Percentiles rank a stretch among this genome's conserved stretches.
Evolutionary conservation across 2,113 vertebrate species (phyloP).

Genomic region (Lophius piscatorius): DNA sequence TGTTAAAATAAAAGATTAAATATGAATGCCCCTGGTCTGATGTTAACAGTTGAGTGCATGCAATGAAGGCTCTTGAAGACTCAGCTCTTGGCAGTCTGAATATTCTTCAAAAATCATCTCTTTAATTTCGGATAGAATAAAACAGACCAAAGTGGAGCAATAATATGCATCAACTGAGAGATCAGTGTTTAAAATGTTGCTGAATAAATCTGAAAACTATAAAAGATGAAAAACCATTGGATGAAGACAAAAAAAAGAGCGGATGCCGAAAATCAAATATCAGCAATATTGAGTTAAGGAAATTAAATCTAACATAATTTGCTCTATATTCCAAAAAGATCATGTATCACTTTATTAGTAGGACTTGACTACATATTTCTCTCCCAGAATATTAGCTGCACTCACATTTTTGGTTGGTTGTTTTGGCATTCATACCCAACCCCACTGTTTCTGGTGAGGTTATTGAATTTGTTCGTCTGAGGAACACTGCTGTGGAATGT

Average conservation of each 20-base stretch:
- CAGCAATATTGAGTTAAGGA: background rate
- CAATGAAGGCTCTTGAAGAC: slow-evolving; percentile 18
- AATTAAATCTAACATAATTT: background rate
- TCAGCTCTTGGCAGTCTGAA: slow-evolving; percentile 28
- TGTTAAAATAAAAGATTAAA: too few species aligned
- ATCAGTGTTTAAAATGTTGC: slow-evolving; percentile 16
- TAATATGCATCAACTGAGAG: background rate
- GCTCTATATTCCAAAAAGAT: too few species aligned
- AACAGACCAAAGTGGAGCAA: slow-evolving; percentile 13
- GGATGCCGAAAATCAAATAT: background rate
- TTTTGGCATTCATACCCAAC: background rate
- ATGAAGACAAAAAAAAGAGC: background rate
- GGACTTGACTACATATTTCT: background rate
- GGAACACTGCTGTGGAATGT: too few species aligned
- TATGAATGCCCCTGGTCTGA: slow-evolving; percentile 4
- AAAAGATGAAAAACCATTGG: background rate
- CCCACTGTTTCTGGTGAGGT: too few species aligned
- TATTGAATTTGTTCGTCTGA: too few species aligned
- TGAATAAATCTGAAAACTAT: background rate
- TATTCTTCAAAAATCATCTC: background rate
- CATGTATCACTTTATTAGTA: background rate
- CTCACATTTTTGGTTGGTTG: background rate
- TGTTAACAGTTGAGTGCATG: slow-evolving; percentile 22
- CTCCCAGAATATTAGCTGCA: background rate
- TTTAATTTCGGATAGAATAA: slow-evolving; percentile 4